These are phyloP conservation scores for Pentalonia nigronervosa DNA, from an alignment of 1,140 invertebrate genomes.

Conservation along the genomic window DNA sequence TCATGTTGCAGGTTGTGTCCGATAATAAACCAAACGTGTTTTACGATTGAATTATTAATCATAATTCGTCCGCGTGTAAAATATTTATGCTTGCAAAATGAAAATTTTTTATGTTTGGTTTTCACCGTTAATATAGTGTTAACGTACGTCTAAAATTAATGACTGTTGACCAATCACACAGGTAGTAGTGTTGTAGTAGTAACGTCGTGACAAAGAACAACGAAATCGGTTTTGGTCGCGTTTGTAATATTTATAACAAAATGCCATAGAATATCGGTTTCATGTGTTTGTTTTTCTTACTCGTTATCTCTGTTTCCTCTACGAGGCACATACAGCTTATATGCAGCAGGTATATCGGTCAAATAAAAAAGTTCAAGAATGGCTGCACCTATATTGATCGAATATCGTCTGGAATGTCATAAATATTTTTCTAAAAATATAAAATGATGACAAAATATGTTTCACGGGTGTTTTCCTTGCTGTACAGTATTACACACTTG, in stretches of 20 bases:
- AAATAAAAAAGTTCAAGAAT: not conserved
- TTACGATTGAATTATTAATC: slow-evolving; percentile 17
- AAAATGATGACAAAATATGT: not conserved
- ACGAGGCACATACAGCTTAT: not conserved
- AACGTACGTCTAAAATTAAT: not conserved
- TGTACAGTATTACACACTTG: not conserved
- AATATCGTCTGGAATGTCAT: not conserved
- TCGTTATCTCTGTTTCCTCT: not conserved
- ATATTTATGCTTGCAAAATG: not conserved
- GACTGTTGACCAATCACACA: not conserved
- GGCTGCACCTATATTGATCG: not conserved
- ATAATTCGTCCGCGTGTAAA: not conserved
- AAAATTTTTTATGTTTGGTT: not conserved
- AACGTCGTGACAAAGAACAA: not conserved
- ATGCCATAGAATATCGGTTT: too few species aligned
- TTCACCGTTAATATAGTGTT: not conserved
- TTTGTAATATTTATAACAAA: not conserved
- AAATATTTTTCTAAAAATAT: not conserved
- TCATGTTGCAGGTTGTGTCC: not conserved
- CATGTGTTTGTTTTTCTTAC: not conserved
- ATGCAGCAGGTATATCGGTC: not conserved
- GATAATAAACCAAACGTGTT: not conserved
- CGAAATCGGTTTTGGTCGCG: not conserved
- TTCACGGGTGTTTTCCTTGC: not conserved
- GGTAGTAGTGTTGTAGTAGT: not conserved